These are phyloP conservation scores for Phataginus tricuspis DNA, from an alignment of 2,797 vertebrate species.

Conservation along the genomic window DNA sequence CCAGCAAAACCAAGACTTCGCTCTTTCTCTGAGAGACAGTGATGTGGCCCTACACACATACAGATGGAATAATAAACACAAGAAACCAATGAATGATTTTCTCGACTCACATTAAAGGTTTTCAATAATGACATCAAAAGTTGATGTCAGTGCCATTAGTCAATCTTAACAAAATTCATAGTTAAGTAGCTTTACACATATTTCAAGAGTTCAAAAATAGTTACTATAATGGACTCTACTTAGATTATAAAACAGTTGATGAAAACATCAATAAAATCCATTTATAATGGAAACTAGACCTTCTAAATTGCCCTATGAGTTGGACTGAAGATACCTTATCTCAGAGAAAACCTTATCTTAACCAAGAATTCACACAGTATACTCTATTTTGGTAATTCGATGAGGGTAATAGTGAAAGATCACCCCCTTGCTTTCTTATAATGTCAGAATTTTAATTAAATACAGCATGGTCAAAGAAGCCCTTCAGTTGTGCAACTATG, in stretches of 20 bases:
- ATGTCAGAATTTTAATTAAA: background rate
- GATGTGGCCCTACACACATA: background rate
- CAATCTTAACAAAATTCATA: background rate
- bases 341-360: slow-evolving; percentile 11
- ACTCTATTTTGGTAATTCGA: background rate
- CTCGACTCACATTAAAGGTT: background rate
- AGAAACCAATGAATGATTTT: background rate
- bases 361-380: background rate
- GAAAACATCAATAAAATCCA: background rate
- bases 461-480: background rate
- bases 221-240: background rate
- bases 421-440: background rate
- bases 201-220: slow-evolving; percentile 28
- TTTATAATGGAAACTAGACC: background rate
- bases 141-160: background rate
- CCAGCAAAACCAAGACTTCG: background rate
- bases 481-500: background rate
- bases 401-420: background rate
- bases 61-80: background rate
- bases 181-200: background rate
- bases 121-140: background rate
- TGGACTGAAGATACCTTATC: background rate
- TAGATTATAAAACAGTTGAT: slow-evolving; percentile 1
- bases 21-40: background rate
- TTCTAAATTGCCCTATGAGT: background rate